Evolutionary conservation across 2,113 vertebrate species (phyloP).

Genomic region (Tachycineta bicolor): DNA sequence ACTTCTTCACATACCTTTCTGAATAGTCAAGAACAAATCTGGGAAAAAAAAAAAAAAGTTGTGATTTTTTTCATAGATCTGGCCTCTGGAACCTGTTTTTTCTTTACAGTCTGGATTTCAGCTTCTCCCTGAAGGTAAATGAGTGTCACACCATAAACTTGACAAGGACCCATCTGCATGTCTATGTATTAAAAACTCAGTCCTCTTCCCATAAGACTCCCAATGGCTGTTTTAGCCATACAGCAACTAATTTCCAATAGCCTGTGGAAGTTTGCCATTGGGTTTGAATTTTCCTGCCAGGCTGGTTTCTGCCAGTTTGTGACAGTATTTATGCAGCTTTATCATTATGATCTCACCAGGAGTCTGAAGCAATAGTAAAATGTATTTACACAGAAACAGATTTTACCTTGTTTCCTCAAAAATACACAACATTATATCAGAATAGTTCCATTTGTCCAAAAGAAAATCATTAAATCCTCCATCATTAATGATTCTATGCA

Average conservation of each 20-base stretch:
- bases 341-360: constrained; percentile 65
- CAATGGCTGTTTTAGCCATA: constrained; percentile 55
- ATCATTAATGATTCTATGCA: background rate
- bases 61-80: background rate
- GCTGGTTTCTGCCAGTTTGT: constrained; percentile 66
- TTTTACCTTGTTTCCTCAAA: constrained; percentile 34
- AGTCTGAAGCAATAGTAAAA: constrained; percentile 67
- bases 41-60: background rate
- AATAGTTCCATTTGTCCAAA: background rate
- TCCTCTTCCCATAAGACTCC: background rate
- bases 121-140: background rate
- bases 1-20: background rate
- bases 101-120: constrained; percentile 10
- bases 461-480: background rate
- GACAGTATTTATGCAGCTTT: constrained; percentile 69
- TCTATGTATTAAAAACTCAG: background rate
- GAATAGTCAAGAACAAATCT: background rate
- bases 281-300: constrained; percentile 68
- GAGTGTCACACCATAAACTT: background rate
- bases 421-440: constrained; percentile 27
- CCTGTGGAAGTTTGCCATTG: constrained; percentile 73
- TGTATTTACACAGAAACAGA: constrained; percentile 61
- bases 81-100: background rate
- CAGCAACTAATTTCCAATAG: constrained; percentile 74
- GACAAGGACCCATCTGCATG: background rate